Percentiles rank a stretch among this genome's conserved stretches.
phyloP scores from a whole-genome alignment of 2,888 invertebrate genomes.

The Melanchra persicariae region DNA sequence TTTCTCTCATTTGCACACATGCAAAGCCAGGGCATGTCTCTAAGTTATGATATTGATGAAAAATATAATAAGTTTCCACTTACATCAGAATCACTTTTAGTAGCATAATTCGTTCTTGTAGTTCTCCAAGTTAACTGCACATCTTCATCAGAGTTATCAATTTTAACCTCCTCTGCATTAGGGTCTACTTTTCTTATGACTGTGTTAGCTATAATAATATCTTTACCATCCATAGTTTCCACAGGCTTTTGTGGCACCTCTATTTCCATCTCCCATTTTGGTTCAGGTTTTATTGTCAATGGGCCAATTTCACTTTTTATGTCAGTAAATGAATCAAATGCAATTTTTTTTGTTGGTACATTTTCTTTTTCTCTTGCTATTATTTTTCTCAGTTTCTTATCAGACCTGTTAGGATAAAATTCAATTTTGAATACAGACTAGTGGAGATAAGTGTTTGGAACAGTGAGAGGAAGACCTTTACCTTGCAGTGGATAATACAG shows the following conservation, averaged over 20 bases:
- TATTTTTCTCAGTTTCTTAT: slow-evolving; percentile 82
- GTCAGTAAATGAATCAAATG: slow-evolving; percentile 87
- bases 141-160: slow-evolving; percentile 64
- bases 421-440: background rate
- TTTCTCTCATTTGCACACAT: too few species aligned
- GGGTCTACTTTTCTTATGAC: slow-evolving; percentile 87
- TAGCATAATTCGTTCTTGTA: slow-evolving; percentile 61
- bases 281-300: slow-evolving; percentile 82
- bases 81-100: slow-evolving; percentile 76
- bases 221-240: slow-evolving; percentile 80
- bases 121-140: slow-evolving; percentile 81
- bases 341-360: slow-evolving; percentile 85
- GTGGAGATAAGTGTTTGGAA: background rate
- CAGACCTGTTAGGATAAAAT: slow-evolving; percentile 76
- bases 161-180: slow-evolving; percentile 68
- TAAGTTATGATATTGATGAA: too few species aligned
- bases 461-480: background rate
- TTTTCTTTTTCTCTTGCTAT: slow-evolving; percentile 73
- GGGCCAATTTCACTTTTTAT: slow-evolving; percentile 88
- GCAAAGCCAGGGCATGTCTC: too few species aligned
- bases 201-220: slow-evolving; percentile 87
- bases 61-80: slow-evolving; percentile 60
- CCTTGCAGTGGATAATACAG: background rate
- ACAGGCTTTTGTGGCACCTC: slow-evolving; percentile 77
- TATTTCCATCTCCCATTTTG: slow-evolving; percentile 88